These are phyloP conservation scores for Limnephilus auricula DNA, from an alignment of 2,888 invertebrate genomes.

Conservation along the genomic window DNA sequence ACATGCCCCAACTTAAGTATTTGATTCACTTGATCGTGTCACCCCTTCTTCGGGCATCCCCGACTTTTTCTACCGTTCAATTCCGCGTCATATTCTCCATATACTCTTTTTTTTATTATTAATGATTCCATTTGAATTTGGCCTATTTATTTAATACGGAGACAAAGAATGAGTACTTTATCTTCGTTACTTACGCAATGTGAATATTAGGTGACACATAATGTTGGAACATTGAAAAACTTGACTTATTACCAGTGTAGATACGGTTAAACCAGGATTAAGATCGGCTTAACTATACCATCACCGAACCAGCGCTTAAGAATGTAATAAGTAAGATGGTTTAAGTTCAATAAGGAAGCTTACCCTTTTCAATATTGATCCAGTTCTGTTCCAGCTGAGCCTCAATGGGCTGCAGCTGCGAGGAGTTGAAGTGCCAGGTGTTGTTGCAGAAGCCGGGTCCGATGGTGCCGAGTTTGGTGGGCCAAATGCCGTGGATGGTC, in stretches of 20 bases:
- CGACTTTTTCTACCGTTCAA: too few species aligned
- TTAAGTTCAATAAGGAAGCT: constrained; percentile 51
- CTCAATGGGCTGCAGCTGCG: constrained; percentile 79
- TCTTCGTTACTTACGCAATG: too few species aligned
- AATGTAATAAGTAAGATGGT: too few species aligned
- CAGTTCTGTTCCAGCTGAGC: constrained; percentile 80
- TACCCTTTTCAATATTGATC: constrained; percentile 84
- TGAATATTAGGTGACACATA: too few species aligned
- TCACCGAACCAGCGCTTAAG: too few species aligned
- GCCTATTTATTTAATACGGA: background rate
- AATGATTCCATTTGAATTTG: too few species aligned
- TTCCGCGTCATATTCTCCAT: too few species aligned
- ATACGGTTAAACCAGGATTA: background rate
- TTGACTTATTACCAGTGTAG: background rate
- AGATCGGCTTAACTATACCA: too few species aligned
- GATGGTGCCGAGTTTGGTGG: constrained; percentile 81
- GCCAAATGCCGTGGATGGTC: constrained; percentile 92
- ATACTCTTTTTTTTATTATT: too few species aligned
- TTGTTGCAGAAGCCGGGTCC: constrained; percentile 86
- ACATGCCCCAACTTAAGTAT: too few species aligned
- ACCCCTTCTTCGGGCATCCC: too few species aligned
- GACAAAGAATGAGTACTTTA: background rate
- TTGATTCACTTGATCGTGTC: too few species aligned
- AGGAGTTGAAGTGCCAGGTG: constrained; percentile 81
- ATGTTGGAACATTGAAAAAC: background rate